Base-by-base conservation (phyloP, 2,797 vertebrate species). In the Parotocinclus haroldoi region DNA sequence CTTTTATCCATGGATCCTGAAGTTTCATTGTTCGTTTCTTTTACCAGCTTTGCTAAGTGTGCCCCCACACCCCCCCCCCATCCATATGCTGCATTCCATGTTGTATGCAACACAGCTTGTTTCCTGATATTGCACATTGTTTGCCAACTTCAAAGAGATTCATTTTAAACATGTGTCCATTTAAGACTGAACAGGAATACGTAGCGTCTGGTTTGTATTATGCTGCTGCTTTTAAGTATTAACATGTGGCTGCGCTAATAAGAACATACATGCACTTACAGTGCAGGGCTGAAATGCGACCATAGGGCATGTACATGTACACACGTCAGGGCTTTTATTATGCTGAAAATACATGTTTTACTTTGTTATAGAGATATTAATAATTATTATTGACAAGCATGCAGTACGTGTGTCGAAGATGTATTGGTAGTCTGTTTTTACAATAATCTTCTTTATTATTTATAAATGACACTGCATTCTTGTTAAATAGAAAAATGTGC, bases 81-180 rank as follows among this genome's bases (percentile, higher is more conserved):
- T 13, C 64, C 42, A 38, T 58, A 16, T 61, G 50, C 61, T 50
- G 52, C 66, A 77, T 76, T 76, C 71, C 64, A 19, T 65, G 57
- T 68, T 63, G 16, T 58, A 62, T 71, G 72, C 74, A 54, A 60
- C 61, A 66, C 64, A 73, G 67, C 69, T 75, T 67, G 74, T 75
- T 77, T 76, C 76, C 77, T 72, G 63, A 76, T 82, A 74, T 74
- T 73, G 73, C 74, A 74, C 71, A 75, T 80, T 75, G 75, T 82
- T 79, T 79, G 74, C 71, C 67, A 58, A 78, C 80, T 76, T 80
- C 77, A 82, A 79, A 79, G 48, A 64, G 50, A 45, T 67, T 61
- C 68, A 60, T 78, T 73, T 73, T 59, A 69, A 73, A 74, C 72
- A 76, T 75, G 64, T 78, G 73, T 74, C 70, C 65, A 73, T 76